Conservation (phyloP, 2,113 vertebrate species). For the Chrysemys picta region DNA sequence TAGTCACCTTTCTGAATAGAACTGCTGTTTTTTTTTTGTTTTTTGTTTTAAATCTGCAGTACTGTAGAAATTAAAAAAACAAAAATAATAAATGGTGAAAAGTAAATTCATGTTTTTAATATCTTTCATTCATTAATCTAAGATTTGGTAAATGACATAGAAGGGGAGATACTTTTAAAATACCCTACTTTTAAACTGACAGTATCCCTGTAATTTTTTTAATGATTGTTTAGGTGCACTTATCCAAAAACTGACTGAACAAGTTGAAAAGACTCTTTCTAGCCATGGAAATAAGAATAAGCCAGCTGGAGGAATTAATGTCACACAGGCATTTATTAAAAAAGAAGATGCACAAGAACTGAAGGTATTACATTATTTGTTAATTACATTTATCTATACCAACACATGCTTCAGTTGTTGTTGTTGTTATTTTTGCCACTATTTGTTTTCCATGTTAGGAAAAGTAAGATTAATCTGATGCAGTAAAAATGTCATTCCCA, state of each 20-base stretch:
- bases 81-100: background rate
- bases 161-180: background rate
- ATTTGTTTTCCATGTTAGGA: background rate
- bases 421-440: background rate
- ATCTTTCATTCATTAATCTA: background rate
- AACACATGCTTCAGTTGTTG: background rate
- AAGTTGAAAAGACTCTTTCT: slow-evolving; percentile 81
- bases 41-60: background rate
- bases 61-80: background rate
- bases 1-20: background rate
- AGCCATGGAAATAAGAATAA: slow-evolving; percentile 74
- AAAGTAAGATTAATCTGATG: background rate
- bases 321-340: slow-evolving; percentile 73
- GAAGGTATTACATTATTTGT: slow-evolving; percentile 77
- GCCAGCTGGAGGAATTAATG: slow-evolving; percentile 80
- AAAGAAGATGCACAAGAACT: slow-evolving; percentile 82
- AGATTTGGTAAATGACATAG: too few relatives aligned
- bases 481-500: background rate
- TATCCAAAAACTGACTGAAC: slow-evolving; percentile 79
- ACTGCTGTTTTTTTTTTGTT: background rate
- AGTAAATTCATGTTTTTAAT: background rate
- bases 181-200: background rate
- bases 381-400: background rate
- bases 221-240: slow-evolving; percentile 72
- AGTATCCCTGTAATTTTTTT: background rate